Evolutionary conservation across 2,888 invertebrate genomes (phyloP).

Genomic region (Idaea dimidiata): DNA sequence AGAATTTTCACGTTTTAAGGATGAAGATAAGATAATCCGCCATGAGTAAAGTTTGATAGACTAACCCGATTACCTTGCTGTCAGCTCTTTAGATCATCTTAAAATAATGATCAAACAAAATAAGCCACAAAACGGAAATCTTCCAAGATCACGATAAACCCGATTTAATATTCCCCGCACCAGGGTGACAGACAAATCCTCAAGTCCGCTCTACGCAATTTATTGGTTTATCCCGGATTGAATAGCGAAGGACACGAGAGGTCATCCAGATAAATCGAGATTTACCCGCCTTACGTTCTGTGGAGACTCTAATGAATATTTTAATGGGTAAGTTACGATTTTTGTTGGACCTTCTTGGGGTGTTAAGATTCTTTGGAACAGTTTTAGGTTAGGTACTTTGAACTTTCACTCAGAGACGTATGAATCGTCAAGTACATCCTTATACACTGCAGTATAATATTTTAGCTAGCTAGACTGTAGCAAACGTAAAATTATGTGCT

Average conservation of each 20-base stretch:
- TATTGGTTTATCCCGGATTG: constrained; percentile 13
- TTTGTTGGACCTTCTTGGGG: background rate
- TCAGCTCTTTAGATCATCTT: background rate
- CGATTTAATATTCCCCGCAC: constrained; percentile 2
- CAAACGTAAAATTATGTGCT: too few species aligned
- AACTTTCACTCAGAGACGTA: too few species aligned
- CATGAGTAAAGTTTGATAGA: background rate
- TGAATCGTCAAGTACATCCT: too few species aligned
- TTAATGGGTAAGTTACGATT: background rate
- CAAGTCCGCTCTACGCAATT: constrained; percentile 14
- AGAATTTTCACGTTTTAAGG: background rate
- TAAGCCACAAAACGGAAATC: background rate
- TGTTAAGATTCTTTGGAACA: background rate
- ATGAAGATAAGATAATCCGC: background rate
- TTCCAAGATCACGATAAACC: constrained; percentile 9
- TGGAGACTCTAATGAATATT: background rate
- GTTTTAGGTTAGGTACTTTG: too few species aligned
- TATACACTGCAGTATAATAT: too few species aligned
- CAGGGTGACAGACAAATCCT: constrained; percentile 11
- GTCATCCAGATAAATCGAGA: background rate
- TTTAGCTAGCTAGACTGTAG: too few species aligned
- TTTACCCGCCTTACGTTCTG: background rate
- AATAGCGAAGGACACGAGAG: constrained; percentile 2
- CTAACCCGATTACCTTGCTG: background rate
- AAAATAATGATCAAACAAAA: background rate